Evolutionary conservation across 2,113 vertebrate species (phyloP), one percentile per base, ranked within the genome.

Genomic region (Monarcha castaneiventris): DNA sequence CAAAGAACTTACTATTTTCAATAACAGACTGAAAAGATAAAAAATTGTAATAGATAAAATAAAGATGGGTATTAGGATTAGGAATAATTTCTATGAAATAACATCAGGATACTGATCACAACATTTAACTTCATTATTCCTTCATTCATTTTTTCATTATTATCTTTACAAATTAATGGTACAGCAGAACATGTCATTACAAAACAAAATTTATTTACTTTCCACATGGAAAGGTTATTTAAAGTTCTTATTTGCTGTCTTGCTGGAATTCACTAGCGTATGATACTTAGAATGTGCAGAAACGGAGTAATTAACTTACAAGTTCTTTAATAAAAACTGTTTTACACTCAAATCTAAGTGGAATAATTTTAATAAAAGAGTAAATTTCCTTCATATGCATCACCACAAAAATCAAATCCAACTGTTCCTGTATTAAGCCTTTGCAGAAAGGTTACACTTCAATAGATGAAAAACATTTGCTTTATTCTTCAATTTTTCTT

Each of bases 1-100:
- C 99, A 96, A 99, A 99, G 97, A 99, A 99, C 91, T 98, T 98
- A 95, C 98, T 99, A 41, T 98, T 99, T 97, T 99, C 99, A 87
- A 99, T 99, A 90, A 99, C 99, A 66, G 98, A 97, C 99, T 99
- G 97, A 95, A 95, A 94, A n/a, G 27, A 72, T 44, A 51, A 48
- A 27, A 55, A 55, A 12, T 2, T 46, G 77, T 8, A 77, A 67
- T 7, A 54, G 3, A 56, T 22, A 49, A 93, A 93, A 91, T 19
- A 27, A 75, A 94, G 22, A 59, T 16, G 35, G 8, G 3, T 15
- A 58, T 71, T 92, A 90, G 64, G 7, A 91, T 66, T 33, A 49
- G 16, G 2, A 27, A 41, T 32, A 59, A 49, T 66, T 87, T 64
- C 16, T 21, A 21, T 61, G 3, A 89, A 91, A 87, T 59, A 77